A percentile compares a stretch with the other conserved stretches of the same genome.
Conservation (phyloP, 30 jellyfish, hydroid and myxozoan species). For the Catostylus mosaicus region DNA sequence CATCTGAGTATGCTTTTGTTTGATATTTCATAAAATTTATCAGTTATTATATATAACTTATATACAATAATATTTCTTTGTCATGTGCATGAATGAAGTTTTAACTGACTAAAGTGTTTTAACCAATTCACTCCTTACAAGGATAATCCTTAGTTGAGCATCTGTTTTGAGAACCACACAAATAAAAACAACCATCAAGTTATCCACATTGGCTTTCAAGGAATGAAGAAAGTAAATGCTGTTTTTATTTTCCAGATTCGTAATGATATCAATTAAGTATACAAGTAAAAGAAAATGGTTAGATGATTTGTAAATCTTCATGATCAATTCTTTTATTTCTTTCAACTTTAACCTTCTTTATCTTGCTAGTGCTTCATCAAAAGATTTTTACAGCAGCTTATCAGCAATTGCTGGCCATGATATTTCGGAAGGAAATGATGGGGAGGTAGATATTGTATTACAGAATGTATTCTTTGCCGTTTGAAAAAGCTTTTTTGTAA, state of each 20-base stretch:
- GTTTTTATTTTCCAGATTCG: not conserved
- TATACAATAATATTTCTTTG: not conserved
- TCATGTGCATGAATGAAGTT: not conserved
- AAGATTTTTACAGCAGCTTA: conserved; percentile 80
- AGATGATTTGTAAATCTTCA: not conserved
- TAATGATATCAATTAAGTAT: no score
- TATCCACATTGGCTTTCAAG: not conserved
- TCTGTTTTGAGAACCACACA: no score
- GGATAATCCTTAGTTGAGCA: no score
- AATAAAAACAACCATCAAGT: no score
- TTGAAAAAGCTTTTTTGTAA: not conserved
- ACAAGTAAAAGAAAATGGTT: not conserved
- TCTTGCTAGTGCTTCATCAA: conserved; percentile 69
- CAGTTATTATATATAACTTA: not conserved
- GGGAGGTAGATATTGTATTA: conserved; percentile 13
- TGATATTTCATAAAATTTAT: not conserved
- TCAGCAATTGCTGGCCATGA: conserved; percentile 74
- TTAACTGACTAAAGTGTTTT: not conserved
- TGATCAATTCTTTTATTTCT: not conserved
- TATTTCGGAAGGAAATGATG: conserved; percentile 34
- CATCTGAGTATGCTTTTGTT: not conserved
- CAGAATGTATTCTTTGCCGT: not conserved
- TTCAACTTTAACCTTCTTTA: not conserved
- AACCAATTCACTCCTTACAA: not conserved
- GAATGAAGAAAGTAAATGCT: not conserved